Conservation (phyloP, 2,113 vertebrate genomes). For the Trichechus manatus region DNA sequence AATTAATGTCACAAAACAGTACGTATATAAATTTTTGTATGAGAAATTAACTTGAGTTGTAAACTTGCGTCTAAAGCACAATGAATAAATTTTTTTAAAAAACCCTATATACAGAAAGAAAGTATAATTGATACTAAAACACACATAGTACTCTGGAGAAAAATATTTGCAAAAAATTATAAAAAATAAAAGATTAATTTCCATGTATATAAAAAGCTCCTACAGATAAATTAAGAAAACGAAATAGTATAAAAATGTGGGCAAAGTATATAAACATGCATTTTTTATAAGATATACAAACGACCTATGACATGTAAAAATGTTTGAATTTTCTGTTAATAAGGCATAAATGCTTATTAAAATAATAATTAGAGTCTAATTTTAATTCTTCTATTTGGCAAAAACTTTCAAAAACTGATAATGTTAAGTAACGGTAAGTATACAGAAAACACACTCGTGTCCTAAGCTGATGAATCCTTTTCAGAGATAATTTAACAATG, state of each 20-base stretch:
- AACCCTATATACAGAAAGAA: not conserved
- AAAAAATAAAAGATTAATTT: not conserved
- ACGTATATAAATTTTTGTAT: no score
- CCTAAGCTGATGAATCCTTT: not conserved
- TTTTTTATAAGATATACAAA: not conserved
- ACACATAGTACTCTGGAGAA: not conserved
- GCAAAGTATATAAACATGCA: not conserved
- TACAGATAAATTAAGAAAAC: not conserved
- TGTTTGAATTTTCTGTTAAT: not conserved
- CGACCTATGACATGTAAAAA: not conserved
- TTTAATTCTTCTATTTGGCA: not conserved
- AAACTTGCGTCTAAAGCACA: no score
- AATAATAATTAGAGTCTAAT: not conserved
- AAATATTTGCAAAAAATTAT: not conserved
- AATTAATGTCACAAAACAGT: no score
- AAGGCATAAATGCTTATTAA: not conserved
- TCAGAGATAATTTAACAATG: not conserved
- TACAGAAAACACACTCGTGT: not conserved
- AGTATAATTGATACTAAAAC: not conserved
- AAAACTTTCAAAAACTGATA: not conserved
- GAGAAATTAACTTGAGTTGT: no score
- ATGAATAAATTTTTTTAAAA: no score
- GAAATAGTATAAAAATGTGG: not conserved
- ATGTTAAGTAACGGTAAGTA: not conserved
- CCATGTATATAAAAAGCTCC: not conserved